Percentiles rank a stretch among this genome's conserved stretches.
Evolutionary conservation across 2,113 vertebrate genomes (phyloP).

Genomic region (Alaudala cheleensis): DNA sequence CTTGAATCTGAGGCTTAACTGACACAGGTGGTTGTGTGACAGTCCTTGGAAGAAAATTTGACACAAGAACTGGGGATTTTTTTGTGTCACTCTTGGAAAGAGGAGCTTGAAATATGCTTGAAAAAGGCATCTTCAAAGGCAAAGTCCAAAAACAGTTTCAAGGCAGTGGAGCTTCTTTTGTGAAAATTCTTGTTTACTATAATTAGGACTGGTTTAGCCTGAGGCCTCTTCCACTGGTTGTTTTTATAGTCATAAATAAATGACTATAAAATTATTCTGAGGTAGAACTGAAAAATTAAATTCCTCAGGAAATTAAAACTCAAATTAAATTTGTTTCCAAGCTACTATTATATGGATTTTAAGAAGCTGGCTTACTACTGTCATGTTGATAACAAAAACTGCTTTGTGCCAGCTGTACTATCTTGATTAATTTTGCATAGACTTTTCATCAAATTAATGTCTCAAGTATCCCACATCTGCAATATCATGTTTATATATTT

Average conservation of each 20-base stretch:
- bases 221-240: background rate
- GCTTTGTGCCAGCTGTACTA: background rate
- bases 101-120: background rate
- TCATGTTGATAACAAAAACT: background rate
- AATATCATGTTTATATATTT: background rate
- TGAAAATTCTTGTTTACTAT: background rate
- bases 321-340: background rate
- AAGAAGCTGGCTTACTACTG: background rate
- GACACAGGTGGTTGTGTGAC: background rate
- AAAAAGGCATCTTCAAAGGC: background rate
- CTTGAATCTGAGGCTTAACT: background rate
- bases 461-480: background rate
- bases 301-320: background rate
- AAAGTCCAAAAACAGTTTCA: background rate
- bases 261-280: background rate
- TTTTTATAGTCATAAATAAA: background rate
- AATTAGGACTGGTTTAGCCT: background rate
- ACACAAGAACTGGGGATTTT: background rate
- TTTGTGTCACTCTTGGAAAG: background rate
- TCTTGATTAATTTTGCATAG: conserved; percentile 18
- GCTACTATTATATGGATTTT: background rate
- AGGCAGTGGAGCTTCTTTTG: background rate
- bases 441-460: background rate
- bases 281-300: background rate
- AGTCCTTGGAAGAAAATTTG: background rate